A percentile compares a stretch with the other conserved stretches of the same genome.
These are phyloP conservation scores for Cephus cinctus DNA, from an alignment of 1,140 invertebrate species.

Conservation along the genomic window DNA sequence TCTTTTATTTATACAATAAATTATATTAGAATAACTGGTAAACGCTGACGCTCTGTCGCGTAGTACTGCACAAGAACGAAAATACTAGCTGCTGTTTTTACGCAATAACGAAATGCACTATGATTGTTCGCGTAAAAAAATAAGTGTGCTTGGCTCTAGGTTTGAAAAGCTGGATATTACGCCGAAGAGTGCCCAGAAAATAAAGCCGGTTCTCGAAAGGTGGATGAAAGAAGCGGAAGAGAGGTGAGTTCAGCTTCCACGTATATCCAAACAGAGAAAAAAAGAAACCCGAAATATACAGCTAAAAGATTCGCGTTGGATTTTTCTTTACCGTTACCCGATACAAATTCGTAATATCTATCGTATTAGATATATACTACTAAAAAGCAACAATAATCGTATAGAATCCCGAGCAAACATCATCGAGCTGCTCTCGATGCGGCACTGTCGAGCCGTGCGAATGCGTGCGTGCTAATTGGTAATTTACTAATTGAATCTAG, in stretches of 20 bases:
- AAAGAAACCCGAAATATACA: neutral
- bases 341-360: no score
- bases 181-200: constrained; percentile 98
- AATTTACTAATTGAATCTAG: constrained; percentile 49
- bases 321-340: no score
- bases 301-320: no score
- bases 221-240: constrained; percentile 99
- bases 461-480: constrained; percentile 44
- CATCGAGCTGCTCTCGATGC: no score
- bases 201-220: constrained; percentile 95
- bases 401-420: no score
- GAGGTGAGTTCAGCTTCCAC: constrained; percentile 68
- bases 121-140: neutral
- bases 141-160: constrained; percentile 61
- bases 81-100: no score
- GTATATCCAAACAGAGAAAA: constrained; percentile 3
- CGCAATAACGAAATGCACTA: no score
- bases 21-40: no score
- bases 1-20: neutral
- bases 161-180: constrained; percentile 99
- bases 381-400: no score
- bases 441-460: constrained; percentile 29
- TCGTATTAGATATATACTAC: no score
- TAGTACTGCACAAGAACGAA: no score
- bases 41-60: no score